Base-by-base conservation (phyloP, 2,888 invertebrate species). In the Nasonovia ribisnigri region DNA sequence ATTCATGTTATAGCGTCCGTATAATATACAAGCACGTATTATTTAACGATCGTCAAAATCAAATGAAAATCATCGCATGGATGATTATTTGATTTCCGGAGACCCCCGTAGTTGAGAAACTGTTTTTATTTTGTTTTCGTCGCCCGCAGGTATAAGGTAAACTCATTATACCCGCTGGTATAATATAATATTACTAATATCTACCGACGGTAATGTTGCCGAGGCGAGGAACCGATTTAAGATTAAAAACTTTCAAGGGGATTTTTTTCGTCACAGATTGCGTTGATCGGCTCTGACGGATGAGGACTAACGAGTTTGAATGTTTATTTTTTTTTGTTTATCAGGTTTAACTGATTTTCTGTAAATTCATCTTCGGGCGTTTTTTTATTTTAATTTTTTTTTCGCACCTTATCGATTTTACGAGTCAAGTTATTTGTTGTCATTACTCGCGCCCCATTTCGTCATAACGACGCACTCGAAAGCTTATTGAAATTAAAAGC, bases 281-380 rank as follows among this genome's bases (percentile, higher is more conserved):
- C 29, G 29, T 86, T 6, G 46, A 46, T 43, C 46, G 46, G 13
- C 13, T 43, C 29, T 13, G 46, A 46, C n/a, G 77, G 36, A 8
- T 36, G 36, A 29, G 13, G 46, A 16, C 77, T 46, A 43, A 86
- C n/a, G 13, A 88, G 36, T 54, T 88, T 51, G 36, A 54, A 36
- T 54, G 36, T 88, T 42, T 88, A 54, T 51, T 88, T 36, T 88
- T 88, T 88, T 88, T 88, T 54, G 26, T 36, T 51, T 88, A 51
- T 88, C 51, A 26, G 88, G 26, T 26, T 54, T 88, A 88, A 36
- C 36, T 36, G 88, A 88, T 36, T 88, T 51, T 11, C 26, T 42
- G 4, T 8, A 0, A 51, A 26, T 88, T 51, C 11, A 24, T 88
- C 51, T 54, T 20, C 42, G 42, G 4, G 51, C 54, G 42, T 29